A percentile compares a stretch with the other conserved stretches of the same genome.
phyloP scores from a whole-genome alignment of 2,888 invertebrate genomes.

The Tromatobia lineatoria region DNA sequence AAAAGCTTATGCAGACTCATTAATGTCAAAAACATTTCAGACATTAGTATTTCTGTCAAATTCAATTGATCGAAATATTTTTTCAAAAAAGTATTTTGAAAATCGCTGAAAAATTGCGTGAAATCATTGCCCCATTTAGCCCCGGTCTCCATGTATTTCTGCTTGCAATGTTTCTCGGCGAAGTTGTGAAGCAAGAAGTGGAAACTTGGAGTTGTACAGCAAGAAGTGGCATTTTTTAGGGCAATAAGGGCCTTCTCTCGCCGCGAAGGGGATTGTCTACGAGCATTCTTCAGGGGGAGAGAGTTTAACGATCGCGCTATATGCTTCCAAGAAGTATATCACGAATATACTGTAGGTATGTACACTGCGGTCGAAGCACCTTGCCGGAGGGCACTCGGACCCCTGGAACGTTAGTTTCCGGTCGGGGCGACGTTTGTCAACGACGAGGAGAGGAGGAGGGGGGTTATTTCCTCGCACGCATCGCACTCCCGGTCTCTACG shows the following conservation, averaged over 20 bases:
- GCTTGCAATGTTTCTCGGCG: neutral
- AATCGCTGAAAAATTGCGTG: neutral
- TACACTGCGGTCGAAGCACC: slow-evolving; percentile 44
- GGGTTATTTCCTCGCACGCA: slow-evolving; percentile 61
- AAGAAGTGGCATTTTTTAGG: slow-evolving; percentile 24
- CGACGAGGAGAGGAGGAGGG: slow-evolving; percentile 37
- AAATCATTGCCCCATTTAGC: neutral
- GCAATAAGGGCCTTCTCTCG: slow-evolving; percentile 17
- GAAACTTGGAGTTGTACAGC: slow-evolving; percentile 5
- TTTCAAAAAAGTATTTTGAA: no score
- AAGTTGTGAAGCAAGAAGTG: slow-evolving; percentile 18
- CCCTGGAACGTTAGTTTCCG: slow-evolving; percentile 67
- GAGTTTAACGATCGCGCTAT: slow-evolving; percentile 32
- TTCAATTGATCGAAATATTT: no score
- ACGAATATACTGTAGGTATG: slow-evolving; percentile 1
- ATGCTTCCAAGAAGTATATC: slow-evolving; percentile 1
- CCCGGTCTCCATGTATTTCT: neutral
- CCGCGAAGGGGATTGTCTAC: slow-evolving; percentile 16
- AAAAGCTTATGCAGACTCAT: no score
- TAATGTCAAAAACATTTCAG: no score
- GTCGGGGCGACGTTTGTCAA: slow-evolving; percentile 66
- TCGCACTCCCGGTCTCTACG: slow-evolving; percentile 40
- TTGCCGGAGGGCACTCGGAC: slow-evolving; percentile 58
- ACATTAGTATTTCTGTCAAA: no score
- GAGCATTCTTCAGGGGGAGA: slow-evolving; percentile 8